Conservation (phyloP, 2,888 invertebrate species). For the Machimus atricapillus region DNA sequence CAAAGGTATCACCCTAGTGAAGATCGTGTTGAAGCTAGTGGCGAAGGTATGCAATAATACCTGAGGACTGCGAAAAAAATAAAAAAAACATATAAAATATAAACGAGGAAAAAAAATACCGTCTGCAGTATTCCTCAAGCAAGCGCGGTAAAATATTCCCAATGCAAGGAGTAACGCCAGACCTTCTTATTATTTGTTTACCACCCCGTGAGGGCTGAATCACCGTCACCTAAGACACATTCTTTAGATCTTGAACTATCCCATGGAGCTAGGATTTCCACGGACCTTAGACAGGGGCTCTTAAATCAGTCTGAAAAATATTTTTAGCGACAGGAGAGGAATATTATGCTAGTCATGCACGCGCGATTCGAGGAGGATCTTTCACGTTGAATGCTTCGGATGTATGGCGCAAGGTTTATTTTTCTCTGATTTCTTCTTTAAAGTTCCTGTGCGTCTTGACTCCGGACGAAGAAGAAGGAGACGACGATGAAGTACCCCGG, state of each 20-base stretch:
- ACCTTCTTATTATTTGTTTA: neutral
- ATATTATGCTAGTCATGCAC: neutral
- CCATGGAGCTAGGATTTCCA: neutral
- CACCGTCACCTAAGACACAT: neutral
- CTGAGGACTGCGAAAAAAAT: neutral
- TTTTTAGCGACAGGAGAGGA: neutral
- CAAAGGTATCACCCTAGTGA: neutral
- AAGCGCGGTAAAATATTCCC: neutral
- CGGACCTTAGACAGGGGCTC: neutral
- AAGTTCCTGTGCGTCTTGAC: neutral
- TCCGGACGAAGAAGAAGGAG: neutral
- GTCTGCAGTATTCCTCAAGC: neutral
- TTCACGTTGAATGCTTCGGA: neutral
- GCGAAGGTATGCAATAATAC: neutral
- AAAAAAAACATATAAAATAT: neutral
- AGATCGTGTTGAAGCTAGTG: neutral
- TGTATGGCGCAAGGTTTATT: neutral
- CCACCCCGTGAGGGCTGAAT: neutral
- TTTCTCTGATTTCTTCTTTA: neutral
- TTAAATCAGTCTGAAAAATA: neutral
- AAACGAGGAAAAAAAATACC: neutral
- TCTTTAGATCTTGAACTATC: neutral
- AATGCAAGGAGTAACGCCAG: neutral
- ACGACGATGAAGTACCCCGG: neutral
- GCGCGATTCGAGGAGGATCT: neutral